phyloP scores from a whole-genome alignment of 2,797 vertebrate genomes.

The Thalassophryne amazonica region DNA sequence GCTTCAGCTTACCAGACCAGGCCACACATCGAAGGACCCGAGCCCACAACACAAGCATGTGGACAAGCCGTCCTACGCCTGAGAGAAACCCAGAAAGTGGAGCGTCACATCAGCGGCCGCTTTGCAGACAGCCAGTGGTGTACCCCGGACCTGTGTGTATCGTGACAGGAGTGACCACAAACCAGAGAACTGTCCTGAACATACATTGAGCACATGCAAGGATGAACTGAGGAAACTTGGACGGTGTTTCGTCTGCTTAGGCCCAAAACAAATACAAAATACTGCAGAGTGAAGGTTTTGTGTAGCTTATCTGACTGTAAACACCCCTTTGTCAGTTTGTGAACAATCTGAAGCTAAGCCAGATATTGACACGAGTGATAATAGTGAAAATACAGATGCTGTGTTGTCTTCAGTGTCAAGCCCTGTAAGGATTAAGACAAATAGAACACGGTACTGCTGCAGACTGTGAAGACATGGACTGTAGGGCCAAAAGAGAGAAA shows the following conservation, averaged over 20 bases:
- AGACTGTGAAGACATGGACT: conserved; percentile 6
- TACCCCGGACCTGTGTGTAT: neutral
- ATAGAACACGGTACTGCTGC: conserved; percentile 9
- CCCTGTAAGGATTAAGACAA: neutral
- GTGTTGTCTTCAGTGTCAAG: neutral
- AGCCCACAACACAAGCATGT: no score
- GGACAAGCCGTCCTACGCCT: neutral
- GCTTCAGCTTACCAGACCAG: conserved; percentile 1
- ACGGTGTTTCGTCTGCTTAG: conserved; percentile 12
- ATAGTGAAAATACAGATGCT: neutral
- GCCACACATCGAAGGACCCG: neutral
- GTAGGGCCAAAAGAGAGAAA: conserved; percentile 1
- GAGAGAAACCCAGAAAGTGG: neutral
- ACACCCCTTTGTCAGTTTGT: conserved; percentile 21
- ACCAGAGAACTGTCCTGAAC: neutral
- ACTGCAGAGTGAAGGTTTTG: conserved; percentile 5
- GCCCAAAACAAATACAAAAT: no score
- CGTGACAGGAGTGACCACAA: conserved; percentile 5
- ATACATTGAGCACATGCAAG: neutral
- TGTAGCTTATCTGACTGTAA: conserved; percentile 4
- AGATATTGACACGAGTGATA: neutral
- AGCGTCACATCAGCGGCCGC: neutral
- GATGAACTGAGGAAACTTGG: conserved; percentile 18
- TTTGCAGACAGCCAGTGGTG: conserved; percentile 9
- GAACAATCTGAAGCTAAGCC: neutral